phyloP scores from a whole-genome alignment of 2,888 invertebrate genomes.

The Caenorhabditis zanzibari region DNA sequence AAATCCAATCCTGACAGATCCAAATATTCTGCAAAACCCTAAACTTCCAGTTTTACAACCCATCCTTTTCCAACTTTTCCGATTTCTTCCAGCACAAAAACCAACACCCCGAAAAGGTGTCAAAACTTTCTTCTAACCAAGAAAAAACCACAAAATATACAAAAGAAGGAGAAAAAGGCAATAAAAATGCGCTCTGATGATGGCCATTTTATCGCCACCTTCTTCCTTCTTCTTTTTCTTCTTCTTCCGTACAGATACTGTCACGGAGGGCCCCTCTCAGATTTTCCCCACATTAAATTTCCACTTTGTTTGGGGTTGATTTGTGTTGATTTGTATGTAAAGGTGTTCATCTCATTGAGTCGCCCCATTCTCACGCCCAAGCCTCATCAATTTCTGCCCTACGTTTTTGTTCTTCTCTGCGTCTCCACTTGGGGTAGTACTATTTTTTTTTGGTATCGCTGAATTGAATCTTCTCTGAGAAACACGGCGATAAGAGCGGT shows the following conservation, averaged over 20 bases:
- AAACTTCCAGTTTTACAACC: not conserved
- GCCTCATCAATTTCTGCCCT: constrained; percentile 51
- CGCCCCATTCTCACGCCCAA: constrained; percentile 55
- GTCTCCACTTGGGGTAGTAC: not conserved
- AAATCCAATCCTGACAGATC: not conserved
- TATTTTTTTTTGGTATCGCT: constrained; percentile 39
- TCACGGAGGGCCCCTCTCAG: constrained; percentile 9
- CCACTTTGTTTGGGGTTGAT: constrained; percentile 45
- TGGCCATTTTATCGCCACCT: constrained; percentile 41
- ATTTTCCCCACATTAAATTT: constrained; percentile 9
- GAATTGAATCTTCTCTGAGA: constrained; percentile 25
- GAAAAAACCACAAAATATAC: constrained; percentile 1
- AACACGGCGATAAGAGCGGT: constrained; percentile 39
- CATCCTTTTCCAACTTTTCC: no score
- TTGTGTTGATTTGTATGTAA: constrained; percentile 35
- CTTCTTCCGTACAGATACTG: constrained; percentile 12
- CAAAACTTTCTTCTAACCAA: not conserved
- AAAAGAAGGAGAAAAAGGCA: constrained; percentile 3
- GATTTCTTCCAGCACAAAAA: not conserved
- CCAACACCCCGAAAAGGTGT: constrained; percentile 7
- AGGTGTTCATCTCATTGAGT: constrained; percentile 37
- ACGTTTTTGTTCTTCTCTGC: not conserved
- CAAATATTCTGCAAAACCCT: not conserved
- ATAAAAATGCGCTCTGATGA: constrained; percentile 22
- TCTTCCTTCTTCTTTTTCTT: not conserved